A percentile compares a stretch with the other conserved stretches of the same genome.
Conservation (phyloP, 2,113 vertebrate genomes). For the Jacana jacana region DNA sequence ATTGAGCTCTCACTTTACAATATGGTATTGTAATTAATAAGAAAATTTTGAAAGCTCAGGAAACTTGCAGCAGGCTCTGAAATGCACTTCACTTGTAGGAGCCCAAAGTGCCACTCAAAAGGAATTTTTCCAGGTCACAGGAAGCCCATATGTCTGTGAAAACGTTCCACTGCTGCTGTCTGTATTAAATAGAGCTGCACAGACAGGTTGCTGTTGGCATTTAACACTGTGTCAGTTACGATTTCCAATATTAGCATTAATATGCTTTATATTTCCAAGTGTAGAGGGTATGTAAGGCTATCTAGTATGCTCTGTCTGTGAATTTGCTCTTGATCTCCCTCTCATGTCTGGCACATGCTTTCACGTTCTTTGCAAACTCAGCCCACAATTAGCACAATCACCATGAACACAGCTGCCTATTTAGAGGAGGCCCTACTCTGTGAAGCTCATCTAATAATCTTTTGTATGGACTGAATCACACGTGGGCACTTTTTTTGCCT, state of each 20-base stretch:
- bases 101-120: neutral
- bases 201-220: constrained; percentile 7
- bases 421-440: neutral
- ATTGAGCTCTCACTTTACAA: neutral
- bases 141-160: neutral
- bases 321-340: constrained; percentile 52
- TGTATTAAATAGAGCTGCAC: neutral
- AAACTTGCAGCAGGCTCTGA: neutral
- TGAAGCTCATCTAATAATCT: neutral
- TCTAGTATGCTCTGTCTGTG: neutral
- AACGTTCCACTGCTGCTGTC: neutral
- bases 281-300: constrained; percentile 54
- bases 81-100: neutral
- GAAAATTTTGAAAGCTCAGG: neutral
- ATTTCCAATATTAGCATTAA: constrained; percentile 8
- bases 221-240: constrained; percentile 9
- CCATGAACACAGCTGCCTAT: constrained; percentile 28
- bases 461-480: neutral
- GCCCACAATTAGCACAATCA: constrained; percentile 54
- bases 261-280: constrained; percentile 20
- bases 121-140: neutral
- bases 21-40: neutral
- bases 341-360: constrained; percentile 53
- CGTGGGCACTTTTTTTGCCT: neutral
- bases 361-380: constrained; percentile 42